phyloP scores from a whole-genome alignment of 2,113 vertebrate species.

The Coturnix japonica region DNA sequence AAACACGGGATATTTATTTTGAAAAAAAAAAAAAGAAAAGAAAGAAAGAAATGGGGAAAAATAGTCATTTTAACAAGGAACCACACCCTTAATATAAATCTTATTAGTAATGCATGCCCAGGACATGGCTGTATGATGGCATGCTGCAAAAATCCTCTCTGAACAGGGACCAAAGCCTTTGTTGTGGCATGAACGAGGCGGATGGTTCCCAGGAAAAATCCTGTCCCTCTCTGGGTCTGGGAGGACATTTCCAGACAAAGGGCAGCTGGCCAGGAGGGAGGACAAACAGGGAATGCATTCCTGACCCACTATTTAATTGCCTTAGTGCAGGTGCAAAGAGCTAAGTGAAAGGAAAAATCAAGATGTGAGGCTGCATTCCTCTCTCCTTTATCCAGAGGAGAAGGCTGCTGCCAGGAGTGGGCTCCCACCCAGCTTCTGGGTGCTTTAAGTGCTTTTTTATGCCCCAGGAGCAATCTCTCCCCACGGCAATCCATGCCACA shows the following conservation, averaged over 20 bases:
- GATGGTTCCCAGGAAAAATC: constrained; percentile 28
- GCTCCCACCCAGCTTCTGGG: not conserved
- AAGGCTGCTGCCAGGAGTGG: not conserved
- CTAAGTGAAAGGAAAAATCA: constrained; percentile 3
- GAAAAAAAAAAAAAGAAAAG: not conserved
- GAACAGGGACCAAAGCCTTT: constrained; percentile 35
- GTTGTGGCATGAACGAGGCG: constrained; percentile 15
- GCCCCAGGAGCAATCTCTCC: accelerated
- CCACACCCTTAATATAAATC: constrained; percentile 50
- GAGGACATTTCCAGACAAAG: constrained; percentile 50
- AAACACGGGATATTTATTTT: constrained; percentile 57
- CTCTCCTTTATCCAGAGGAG: not conserved
- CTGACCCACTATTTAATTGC: constrained; percentile 36
- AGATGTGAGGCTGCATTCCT: not conserved
- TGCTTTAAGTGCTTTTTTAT: not conserved
- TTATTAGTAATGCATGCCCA: constrained; percentile 29
- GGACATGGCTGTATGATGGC: constrained; percentile 49
- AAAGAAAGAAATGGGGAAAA: not conserved
- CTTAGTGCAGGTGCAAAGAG: constrained; percentile 17
- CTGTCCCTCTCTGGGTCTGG: not conserved
- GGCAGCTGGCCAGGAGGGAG: not conserved
- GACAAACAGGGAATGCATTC: constrained; percentile 42
- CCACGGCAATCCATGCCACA: accelerated
- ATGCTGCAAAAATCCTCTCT: constrained; percentile 52
- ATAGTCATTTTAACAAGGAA: constrained; percentile 32